Percentiles rank a stretch among this genome's conserved stretches.
Evolutionary conservation across 2,797 vertebrate genomes (phyloP).

Genomic region (Apogon hyalosoma): DNA sequence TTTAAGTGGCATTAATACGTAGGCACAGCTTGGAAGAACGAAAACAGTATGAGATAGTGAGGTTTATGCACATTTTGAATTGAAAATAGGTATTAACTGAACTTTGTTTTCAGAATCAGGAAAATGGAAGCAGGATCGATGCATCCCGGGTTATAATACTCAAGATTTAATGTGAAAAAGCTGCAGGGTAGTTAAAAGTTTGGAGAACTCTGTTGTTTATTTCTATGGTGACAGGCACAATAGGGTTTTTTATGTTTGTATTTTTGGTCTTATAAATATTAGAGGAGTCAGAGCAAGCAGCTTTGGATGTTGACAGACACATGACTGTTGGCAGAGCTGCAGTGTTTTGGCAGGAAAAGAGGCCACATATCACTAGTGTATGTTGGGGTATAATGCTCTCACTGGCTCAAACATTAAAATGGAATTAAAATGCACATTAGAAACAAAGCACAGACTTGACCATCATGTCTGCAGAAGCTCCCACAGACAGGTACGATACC

Average conservation of each 20-base stretch:
- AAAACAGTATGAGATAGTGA: neutral
- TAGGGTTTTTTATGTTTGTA: neutral
- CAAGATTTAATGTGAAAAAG: conserved; percentile 21
- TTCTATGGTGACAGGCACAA: neutral
- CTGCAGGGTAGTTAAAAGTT: conserved; percentile 14
- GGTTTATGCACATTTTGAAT: neutral
- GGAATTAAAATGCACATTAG: conserved; percentile 5
- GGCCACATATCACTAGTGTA: conserved; percentile 17
- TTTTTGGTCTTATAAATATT: conserved; percentile 18
- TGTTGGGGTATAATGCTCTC: neutral
- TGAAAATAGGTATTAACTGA: neutral
- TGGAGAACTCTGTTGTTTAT: conserved; percentile 1
- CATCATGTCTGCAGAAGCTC: neutral
- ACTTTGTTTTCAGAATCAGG: neutral
- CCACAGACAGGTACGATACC: neutral
- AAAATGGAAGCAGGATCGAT: conserved; percentile 10
- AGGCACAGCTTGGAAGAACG: neutral
- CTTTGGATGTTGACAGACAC: conserved; percentile 25
- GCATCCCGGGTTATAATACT: neutral
- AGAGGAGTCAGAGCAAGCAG: conserved; percentile 7
- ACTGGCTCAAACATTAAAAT: conserved; percentile 7
- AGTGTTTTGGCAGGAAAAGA: conserved; percentile 36
- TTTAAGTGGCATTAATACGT: neutral
- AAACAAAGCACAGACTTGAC: conserved; percentile 5
- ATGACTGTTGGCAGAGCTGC: conserved; percentile 26